Evolutionary conservation across 2,888 invertebrate genomes (phyloP), one percentile per base, ranked within the genome.

Genomic region (Drosophila robusta): DNA sequence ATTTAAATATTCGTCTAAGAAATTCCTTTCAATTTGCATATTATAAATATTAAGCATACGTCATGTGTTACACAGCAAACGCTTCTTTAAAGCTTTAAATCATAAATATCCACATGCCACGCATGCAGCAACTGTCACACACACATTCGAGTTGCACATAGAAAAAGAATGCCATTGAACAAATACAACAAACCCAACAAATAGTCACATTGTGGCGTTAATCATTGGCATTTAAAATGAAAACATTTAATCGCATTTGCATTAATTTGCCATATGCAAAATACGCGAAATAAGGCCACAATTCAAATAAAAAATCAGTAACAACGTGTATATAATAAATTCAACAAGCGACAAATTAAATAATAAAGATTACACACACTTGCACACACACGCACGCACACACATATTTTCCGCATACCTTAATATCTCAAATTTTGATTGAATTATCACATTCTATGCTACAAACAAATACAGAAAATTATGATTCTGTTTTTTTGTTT

Each of bases 211-310:
- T 70, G 70, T 66, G 65, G 61, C 58, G 56, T 75, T 76, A 80
- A 76, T 70, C 80, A 75, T 62, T 34, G 57, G 50, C 47, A 73
- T 67, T 83, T 72, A 24, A 83, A 83, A 70, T 73, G 66, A 80
- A 77, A 87, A 77, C 65, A 89, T 83, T 89, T 82, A 87, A 82
- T 82, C 81, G 84, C 58, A 87, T 82, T 82, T 82, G 80, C 89
- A 87, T 87, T 69, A 68, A 80, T 70, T 85, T 88, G 58, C 55
- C 70, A 63, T 67, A 64, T 60, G 67, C 61, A 64, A 64, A 50
- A 67, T 62, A 51, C 51, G 69, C 32, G n/a, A 50, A 55, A 52
- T 42, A 34, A 32, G 55, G 42, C 39, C 39, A 45, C 61, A 65
- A 55, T 22, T 39, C 38, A 64, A 58, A 67, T 29, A 57, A 16